Percentiles rank a stretch among this genome's conserved stretches.
Evolutionary conservation across 2,888 invertebrate species (phyloP).

Genomic region (Trimorus sp.): DNA sequence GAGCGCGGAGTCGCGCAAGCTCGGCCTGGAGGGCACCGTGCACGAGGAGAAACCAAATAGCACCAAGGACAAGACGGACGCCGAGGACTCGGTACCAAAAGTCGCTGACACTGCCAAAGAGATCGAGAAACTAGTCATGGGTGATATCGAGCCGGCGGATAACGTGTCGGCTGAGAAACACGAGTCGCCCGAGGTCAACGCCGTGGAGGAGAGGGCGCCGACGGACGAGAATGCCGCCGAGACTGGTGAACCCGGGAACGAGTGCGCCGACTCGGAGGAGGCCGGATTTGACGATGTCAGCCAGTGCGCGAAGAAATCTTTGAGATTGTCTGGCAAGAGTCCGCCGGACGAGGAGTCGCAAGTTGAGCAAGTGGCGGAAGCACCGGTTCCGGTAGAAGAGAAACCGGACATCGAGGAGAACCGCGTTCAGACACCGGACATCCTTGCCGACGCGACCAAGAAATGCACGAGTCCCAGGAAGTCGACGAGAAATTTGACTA

Average conservation of each 20-base stretch:
- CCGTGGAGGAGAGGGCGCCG: constrained; percentile 15
- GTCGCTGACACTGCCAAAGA: constrained; percentile 81
- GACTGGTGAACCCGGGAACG: constrained; percentile 23
- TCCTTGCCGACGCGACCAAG: constrained; percentile 51
- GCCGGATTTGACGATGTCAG: background rate
- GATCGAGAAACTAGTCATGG: constrained; percentile 81
- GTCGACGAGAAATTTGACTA: constrained; percentile 21
- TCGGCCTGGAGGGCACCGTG: constrained; percentile 65
- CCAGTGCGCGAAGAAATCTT: constrained; percentile 21
- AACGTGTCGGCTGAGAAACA: constrained; percentile 71
- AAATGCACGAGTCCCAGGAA: constrained; percentile 65
- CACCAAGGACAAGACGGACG: constrained; percentile 72
- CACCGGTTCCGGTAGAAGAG: background rate
- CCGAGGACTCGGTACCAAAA: constrained; percentile 77
- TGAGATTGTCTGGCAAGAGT: constrained; percentile 32
- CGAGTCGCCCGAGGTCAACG: constrained; percentile 43
- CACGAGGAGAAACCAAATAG: constrained; percentile 73
- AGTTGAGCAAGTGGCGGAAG: constrained; percentile 4
- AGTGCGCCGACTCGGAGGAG: constrained; percentile 9
- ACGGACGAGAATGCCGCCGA: constrained; percentile 25
- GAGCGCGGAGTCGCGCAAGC: constrained; percentile 76
- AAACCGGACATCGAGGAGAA: background rate
- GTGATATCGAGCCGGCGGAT: constrained; percentile 76
- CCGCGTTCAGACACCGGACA: constrained; percentile 2
- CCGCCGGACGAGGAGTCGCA: background rate